phyloP scores from a whole-genome alignment of 1,140 invertebrate species.

The Tetramorium simillimum region DNA sequence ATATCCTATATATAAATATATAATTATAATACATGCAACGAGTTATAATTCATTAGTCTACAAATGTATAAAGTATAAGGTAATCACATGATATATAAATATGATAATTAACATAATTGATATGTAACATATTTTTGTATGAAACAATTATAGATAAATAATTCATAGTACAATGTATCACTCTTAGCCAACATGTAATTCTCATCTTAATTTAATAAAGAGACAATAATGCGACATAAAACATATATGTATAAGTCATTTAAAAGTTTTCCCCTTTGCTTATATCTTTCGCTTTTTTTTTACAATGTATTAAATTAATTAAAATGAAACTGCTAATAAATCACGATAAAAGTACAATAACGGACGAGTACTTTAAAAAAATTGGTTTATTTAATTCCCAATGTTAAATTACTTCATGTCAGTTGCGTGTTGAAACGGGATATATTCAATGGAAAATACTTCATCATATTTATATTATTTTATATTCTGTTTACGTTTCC shows the following conservation, averaged over 20 bases:
- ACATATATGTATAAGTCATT: not conserved
- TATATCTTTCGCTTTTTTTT: no score
- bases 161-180: not conserved
- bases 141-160: constrained; percentile 6
- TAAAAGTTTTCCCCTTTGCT: not conserved
- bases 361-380: not conserved
- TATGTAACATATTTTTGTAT: not conserved
- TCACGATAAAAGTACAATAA: not conserved
- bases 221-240: not conserved
- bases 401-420: not conserved
- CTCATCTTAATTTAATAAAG: not conserved
- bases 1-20: not conserved
- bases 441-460: not conserved
- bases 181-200: not conserved
- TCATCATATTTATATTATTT: constrained; percentile 4
- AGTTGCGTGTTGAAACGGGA: not conserved
- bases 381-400: not conserved
- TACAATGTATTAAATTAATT: not conserved
- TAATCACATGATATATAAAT: not conserved
- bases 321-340: not conserved
- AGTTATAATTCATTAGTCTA: not conserved
- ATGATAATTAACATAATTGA: not conserved
- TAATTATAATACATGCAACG: not conserved
- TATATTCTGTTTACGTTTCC: not conserved
- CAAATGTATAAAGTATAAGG: not conserved